Evolutionary conservation across 2,113 vertebrate species (phyloP).

Genomic region (Cisticola juncidis): DNA sequence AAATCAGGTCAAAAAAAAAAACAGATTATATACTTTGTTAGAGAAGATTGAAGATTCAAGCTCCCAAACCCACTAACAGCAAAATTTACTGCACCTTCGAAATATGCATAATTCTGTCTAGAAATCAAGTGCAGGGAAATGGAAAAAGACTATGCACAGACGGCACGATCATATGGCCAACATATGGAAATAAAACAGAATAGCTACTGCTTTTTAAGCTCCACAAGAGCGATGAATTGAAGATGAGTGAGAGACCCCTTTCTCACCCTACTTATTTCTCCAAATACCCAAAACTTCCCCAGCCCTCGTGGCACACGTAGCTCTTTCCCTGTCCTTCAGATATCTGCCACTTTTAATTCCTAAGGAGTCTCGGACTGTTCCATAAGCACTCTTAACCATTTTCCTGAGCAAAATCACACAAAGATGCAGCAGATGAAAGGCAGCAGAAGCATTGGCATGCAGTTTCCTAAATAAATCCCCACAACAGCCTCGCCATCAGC

Average conservation of each 20-base stretch:
- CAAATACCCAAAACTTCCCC: neutral
- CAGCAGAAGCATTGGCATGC: neutral
- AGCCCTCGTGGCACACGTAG: rapidly evolving
- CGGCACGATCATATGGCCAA: neutral
- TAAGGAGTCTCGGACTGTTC: neutral
- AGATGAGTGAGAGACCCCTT: neutral
- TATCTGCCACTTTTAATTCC: neutral
- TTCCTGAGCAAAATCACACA: neutral
- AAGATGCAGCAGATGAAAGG: neutral
- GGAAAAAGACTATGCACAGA: neutral
- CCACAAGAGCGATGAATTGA: neutral
- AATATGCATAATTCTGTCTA: neutral
- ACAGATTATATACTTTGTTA: neutral
- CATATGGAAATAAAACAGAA: slow-evolving; percentile 18
- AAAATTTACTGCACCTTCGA: neutral
- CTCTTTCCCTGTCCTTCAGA: neutral
- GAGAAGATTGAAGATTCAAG: neutral
- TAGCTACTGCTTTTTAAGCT: neutral
- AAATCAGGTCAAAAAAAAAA: neutral
- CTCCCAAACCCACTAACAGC: neutral
- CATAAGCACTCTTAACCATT: neutral
- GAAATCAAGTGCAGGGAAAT: neutral
- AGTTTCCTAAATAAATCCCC: neutral
- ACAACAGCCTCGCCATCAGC: neutral
- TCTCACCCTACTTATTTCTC: neutral